Conservation (phyloP, 2,888 invertebrate genomes). For the Cephus sareptanus region DNA sequence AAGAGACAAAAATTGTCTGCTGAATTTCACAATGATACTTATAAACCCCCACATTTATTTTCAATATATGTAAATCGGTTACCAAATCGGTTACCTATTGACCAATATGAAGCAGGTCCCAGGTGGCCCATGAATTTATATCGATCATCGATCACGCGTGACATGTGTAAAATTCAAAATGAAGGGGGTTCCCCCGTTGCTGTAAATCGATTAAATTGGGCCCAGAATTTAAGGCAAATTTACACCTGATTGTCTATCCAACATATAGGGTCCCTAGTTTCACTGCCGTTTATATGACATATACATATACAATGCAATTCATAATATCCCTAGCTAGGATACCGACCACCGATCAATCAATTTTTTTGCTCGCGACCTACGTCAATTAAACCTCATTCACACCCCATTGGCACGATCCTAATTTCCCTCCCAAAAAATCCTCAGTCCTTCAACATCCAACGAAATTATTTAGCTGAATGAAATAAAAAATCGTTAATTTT, state of each 20-base stretch:
- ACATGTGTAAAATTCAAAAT: background rate
- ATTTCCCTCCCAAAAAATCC: background rate
- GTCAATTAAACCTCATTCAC: background rate
- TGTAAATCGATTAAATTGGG: constrained; percentile 1
- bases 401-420: background rate
- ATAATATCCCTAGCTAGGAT: background rate
- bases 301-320: no score
- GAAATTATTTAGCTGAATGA: no score
- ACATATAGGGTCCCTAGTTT: background rate
- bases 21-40: background rate
- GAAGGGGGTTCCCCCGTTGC: background rate
- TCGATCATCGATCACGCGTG: constrained; percentile 2
- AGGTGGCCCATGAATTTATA: background rate
- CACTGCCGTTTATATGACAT: background rate
- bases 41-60: no score
- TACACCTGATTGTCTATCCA: background rate
- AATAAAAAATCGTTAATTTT: no score
- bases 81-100: background rate
- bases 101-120: background rate
- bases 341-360: background rate
- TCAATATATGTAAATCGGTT: background rate
- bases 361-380: background rate
- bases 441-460: no score
- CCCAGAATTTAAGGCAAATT: background rate
- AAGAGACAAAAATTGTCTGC: background rate